Evolutionary conservation across 2,113 vertebrate species (phyloP).

Genomic region (Oreotrochilus melanogaster): DNA sequence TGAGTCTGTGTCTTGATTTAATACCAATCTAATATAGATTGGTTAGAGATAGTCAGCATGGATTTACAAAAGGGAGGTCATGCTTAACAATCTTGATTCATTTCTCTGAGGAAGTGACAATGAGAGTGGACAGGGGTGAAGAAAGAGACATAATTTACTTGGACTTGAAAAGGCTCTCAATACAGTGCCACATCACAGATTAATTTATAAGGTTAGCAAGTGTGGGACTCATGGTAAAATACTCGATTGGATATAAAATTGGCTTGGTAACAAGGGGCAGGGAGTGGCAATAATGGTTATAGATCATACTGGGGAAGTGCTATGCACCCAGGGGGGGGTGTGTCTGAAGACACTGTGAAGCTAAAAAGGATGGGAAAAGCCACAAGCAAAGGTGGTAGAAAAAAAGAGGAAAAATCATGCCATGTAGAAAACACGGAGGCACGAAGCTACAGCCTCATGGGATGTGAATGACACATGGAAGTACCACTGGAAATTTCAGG

Average conservation of each 20-base stretch:
- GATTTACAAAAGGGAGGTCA: conserved; percentile 63
- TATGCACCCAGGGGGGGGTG: not conserved
- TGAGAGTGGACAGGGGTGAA: conserved; percentile 58
- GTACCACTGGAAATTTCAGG: not conserved
- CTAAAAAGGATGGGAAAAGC: not conserved
- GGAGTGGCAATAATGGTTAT: not conserved
- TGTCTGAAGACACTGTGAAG: not conserved
- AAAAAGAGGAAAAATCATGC: not conserved
- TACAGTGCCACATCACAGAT: conserved; percentile 57
- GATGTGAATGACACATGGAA: not conserved
- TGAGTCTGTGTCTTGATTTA: conserved; percentile 53
- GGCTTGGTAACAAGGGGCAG: conserved; percentile 12
- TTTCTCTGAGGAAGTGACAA: conserved; percentile 65
- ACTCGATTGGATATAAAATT: conserved; percentile 40
- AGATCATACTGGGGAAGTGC: not conserved
- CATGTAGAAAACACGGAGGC: not conserved
- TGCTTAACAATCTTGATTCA: conserved; percentile 60
- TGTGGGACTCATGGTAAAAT: conserved; percentile 57
- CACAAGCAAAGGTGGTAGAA: not conserved
- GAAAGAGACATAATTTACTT: conserved; percentile 71
- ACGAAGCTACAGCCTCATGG: not conserved
- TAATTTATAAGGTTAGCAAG: conserved; percentile 74
- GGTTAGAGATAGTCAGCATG: conserved; percentile 69
- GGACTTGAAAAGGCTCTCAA: conserved; percentile 63
- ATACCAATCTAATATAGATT: conserved; percentile 50